These are phyloP conservation scores for Pteropus alecto DNA, from an alignment of 2,113 vertebrate genomes.

Conservation along the genomic window DNA sequence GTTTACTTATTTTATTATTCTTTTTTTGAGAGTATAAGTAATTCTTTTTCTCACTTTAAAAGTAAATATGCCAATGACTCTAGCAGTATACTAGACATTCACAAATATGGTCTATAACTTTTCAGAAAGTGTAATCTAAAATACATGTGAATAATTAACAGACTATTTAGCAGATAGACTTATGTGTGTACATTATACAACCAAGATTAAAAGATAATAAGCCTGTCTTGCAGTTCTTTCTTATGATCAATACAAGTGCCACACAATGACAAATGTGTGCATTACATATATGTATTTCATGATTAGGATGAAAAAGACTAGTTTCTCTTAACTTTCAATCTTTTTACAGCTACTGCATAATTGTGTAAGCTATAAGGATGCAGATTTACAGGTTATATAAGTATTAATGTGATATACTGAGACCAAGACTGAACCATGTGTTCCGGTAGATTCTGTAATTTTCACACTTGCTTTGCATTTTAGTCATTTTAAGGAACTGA, in stretches of 20 bases:
- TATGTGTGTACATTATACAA: background rate
- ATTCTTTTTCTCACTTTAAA: background rate
- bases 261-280: background rate
- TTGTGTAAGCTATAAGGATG: background rate
- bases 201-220: background rate
- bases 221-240: background rate
- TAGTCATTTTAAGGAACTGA: background rate
- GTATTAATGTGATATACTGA: background rate
- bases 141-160: background rate
- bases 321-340: background rate
- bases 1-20: background rate
- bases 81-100: background rate
- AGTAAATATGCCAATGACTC: background rate
- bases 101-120: background rate
- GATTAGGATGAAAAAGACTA: background rate
- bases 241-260: background rate
- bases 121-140: background rate
- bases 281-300: background rate
- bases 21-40: background rate
- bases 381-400: background rate
- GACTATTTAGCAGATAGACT: background rate
- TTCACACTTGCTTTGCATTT: background rate
- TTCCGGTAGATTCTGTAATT: background rate
- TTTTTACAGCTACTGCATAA: background rate
- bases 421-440: background rate